Conservation (phyloP, 2,797 vertebrate species). For the Urophycis tenuis region DNA sequence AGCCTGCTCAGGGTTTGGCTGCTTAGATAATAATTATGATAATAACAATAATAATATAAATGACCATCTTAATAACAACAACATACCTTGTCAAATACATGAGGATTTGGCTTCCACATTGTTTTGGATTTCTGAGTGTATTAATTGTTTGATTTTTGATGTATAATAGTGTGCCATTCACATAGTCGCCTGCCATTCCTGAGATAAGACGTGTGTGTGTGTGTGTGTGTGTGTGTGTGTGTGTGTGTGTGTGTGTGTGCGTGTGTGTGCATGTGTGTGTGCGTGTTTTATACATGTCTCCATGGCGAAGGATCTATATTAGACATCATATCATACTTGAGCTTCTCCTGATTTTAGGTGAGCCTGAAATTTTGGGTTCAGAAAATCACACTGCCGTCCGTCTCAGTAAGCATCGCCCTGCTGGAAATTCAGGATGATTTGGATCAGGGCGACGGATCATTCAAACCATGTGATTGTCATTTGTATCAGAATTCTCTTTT, state of each 20-base stretch:
- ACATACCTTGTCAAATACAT: not conserved
- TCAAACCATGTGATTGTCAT: too few relatives aligned
- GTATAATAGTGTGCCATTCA: not conserved
- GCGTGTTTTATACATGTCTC: not conserved
- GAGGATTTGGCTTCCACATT: not conserved
- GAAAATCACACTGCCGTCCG: not conserved
- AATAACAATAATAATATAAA: not conserved
- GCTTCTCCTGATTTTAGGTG: not conserved
- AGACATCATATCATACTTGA: not conserved
- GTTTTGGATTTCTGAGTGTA: not conserved
- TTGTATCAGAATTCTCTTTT: not conserved
- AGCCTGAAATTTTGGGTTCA: too few relatives aligned
- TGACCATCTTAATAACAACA: not conserved
- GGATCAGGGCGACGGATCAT: too few relatives aligned
- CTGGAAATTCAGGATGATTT: not conserved
- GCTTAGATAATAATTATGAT: not conserved
- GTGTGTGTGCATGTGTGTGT: not conserved
- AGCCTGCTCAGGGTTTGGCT: not conserved
- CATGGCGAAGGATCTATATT: not conserved
- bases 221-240: not conserved
- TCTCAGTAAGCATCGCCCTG: not conserved
- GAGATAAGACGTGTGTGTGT: not conserved
- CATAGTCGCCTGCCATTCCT: not conserved
- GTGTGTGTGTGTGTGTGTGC: not conserved
- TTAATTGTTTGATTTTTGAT: not conserved